Conservation (phyloP, 35 echinoderm and acorn worm species). For the Acanthaster planci region DNA sequence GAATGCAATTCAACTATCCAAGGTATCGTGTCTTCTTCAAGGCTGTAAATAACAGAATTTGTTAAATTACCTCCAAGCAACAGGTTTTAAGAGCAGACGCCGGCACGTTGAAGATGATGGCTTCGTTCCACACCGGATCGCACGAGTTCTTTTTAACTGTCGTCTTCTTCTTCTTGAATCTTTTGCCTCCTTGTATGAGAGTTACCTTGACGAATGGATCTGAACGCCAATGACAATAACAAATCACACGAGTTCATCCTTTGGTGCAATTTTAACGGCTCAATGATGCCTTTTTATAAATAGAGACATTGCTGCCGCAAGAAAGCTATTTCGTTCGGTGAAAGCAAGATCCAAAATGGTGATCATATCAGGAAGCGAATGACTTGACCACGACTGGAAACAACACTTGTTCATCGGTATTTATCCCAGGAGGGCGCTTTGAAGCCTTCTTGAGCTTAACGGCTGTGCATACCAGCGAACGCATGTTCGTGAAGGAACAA, state of each 20-base stretch:
- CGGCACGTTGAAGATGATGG: conserved; percentile 87
- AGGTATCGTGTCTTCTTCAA: too few species aligned
- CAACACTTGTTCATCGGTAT: too few species aligned
- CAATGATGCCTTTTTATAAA: neutral
- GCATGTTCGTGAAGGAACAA: too few species aligned
- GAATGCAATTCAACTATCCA: too few species aligned
- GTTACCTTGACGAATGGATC: conserved; percentile 98
- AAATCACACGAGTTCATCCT: neutral
- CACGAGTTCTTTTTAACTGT: conserved; percentile 63
- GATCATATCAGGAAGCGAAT: neutral
- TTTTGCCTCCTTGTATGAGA: conserved; percentile 73
- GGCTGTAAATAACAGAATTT: too few species aligned
- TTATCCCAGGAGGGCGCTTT: too few species aligned
- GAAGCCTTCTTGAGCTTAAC: too few species aligned
- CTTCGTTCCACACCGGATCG: conserved; percentile 94
- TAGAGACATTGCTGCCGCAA: neutral
- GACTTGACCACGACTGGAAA: neutral
- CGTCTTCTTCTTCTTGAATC: conserved; percentile 88
- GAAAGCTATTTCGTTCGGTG: neutral
- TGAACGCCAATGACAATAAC: conserved; percentile 10
- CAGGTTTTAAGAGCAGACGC: conserved; percentile 61
- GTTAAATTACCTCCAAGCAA: conserved; percentile 76
- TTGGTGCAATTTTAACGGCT: neutral
- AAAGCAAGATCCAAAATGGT: neutral
- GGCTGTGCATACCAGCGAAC: too few species aligned